These are phyloP conservation scores for Gastrophysa polygoni DNA, from an alignment of 2,888 invertebrate genomes.

Conservation along the genomic window DNA sequence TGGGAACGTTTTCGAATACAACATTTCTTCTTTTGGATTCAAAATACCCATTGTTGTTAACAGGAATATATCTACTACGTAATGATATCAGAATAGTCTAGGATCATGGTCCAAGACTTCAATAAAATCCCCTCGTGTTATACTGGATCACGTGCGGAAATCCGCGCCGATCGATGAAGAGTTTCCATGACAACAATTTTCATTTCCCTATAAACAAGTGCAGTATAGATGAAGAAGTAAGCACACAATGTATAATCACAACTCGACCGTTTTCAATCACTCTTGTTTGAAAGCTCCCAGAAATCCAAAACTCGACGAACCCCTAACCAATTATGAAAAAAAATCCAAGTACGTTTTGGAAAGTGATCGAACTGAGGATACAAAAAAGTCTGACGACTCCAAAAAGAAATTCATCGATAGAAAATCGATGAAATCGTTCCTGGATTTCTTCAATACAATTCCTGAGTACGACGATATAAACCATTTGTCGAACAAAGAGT, in stretches of 20 bases:
- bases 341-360: conserved; percentile 54
- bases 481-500: conserved; percentile 76
- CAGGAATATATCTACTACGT: too few species aligned
- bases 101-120: too few species aligned
- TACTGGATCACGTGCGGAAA: background rate
- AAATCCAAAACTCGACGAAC: conserved; percentile 74
- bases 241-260: conserved; percentile 56
- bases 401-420: conserved; percentile 54
- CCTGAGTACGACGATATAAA: conserved; percentile 80
- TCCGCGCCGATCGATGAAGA: background rate
- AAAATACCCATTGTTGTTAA: too few species aligned
- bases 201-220: background rate
- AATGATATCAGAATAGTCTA: too few species aligned
- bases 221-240: conserved; percentile 2
- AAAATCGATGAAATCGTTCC: conserved; percentile 65
- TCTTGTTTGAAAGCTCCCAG: conserved; percentile 75
- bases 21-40: too few species aligned
- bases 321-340: conserved; percentile 73
- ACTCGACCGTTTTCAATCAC: conserved; percentile 70
- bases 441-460: conserved; percentile 78
- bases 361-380: conserved; percentile 49
- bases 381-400: conserved; percentile 44
- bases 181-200: conserved; percentile 11
- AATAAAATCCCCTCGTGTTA: too few species aligned
- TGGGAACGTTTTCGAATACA: too few species aligned